Percentiles rank a stretch among this genome's conserved stretches.
phyloP scores from a whole-genome alignment of 2,888 invertebrate genomes.

The Lycocerus yunnanus region DNA sequence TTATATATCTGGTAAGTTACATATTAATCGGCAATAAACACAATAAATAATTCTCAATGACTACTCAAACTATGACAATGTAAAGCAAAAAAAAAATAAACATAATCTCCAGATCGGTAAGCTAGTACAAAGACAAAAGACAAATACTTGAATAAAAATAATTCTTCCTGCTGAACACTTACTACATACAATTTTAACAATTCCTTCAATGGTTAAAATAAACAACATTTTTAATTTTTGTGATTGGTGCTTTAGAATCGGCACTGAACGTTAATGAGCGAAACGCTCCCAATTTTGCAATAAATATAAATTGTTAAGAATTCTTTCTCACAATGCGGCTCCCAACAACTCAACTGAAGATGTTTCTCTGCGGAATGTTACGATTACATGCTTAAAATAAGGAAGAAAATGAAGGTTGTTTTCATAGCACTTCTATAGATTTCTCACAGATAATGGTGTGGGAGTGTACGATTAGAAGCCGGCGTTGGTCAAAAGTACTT shows the following conservation, averaged over 20 bases:
- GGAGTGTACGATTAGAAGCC: not conserved
- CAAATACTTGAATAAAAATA: not conserved
- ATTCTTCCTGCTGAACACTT: not conserved
- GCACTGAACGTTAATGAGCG: not conserved
- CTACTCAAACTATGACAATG: not conserved
- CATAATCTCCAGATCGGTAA: not conserved
- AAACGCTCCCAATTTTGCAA: not conserved
- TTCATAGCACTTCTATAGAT: not conserved
- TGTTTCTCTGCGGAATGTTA: not conserved
- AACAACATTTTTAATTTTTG: not conserved
- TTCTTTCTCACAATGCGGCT: no score
- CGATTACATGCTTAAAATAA: no score
- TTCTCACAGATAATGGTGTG: not conserved
- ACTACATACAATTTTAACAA: no score
- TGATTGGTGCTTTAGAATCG: not conserved
- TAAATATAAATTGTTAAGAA: not conserved
- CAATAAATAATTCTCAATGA: not conserved
- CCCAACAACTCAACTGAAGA: not conserved
- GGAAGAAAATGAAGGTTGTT: not conserved
- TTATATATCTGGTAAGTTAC: constrained; percentile 2
- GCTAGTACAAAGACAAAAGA: not conserved
- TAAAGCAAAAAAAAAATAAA: not conserved
- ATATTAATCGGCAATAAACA: not conserved
- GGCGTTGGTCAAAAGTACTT: not conserved
- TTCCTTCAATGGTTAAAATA: no score